Evolutionary conservation across 35 echinoderm and acorn worm genomes (phyloP), one percentile per base, ranked within the genome.

Genomic region (Apostichopus californicus): DNA sequence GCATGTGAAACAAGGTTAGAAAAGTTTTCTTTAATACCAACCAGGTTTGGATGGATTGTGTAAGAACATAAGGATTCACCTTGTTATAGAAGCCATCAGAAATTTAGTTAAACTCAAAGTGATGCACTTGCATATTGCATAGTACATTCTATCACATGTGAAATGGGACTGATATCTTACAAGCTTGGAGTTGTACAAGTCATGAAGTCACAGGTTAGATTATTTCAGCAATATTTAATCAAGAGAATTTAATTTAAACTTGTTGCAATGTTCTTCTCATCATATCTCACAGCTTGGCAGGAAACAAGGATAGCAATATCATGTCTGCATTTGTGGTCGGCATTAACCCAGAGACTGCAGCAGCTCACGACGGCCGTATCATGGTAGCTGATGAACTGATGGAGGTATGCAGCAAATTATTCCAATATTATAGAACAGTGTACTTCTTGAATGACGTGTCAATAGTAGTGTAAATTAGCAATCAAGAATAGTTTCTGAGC

Each of bases 251-350:
- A 46, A 46, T 46, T 46, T 46, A 46, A 46, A 46, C 0, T 22
- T 75, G 71, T 75, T 14, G 14, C 71, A 75, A 22, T 75, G 71
- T 78, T 22, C 8, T 78, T 9, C 34, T 24, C 20, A 12, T 78
- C 8, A 0, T 22, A 5, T 78, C 7, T 78, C 17, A 78, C 55
- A 98, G 94, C 79, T 86, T 98, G 77, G 97, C 97, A 91, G 97
- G 97, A n/a, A 98, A 98, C 75, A 90, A 93, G 56, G 95, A 96
- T 65, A 57, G 88, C 54, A 93, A 78, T 17, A 95, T 96, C 78
- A 88, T 90, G 26, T 96, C 94, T 84, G 97, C 96, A 13, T 98
- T 98, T 95, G 95, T 98, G 1, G 97, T 98, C 63, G 97, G 95
- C n/a, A 93, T 98, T 6, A 61, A 96, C 73, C 90, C 94, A 6